Conservation (phyloP, 2,888 invertebrate genomes). For the Hydroisotoma schaefferi region DNA sequence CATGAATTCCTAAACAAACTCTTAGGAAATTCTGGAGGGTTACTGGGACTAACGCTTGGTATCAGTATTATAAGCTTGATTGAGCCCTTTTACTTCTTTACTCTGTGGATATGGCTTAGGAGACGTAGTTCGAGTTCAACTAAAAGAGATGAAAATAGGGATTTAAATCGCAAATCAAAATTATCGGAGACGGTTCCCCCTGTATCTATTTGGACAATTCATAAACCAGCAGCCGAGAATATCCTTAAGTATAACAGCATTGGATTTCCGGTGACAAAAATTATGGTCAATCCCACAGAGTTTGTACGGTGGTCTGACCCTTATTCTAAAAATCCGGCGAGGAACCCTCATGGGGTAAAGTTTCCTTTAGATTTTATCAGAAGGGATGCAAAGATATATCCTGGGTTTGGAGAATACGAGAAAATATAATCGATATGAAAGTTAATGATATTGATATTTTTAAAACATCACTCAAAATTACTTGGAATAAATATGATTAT, state of each 20-base stretch:
- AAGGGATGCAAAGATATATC: background rate
- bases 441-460: too few relatives aligned
- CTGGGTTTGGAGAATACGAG: background rate
- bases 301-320: background rate
- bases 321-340: background rate
- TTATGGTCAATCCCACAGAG: background rate
- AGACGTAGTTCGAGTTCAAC: too few relatives aligned
- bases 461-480: too few relatives aligned
- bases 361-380: background rate
- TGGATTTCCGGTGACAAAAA: background rate
- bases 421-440: background rate
- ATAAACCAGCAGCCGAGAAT: too few relatives aligned
- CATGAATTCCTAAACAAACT: too few relatives aligned
- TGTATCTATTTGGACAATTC: too few relatives aligned
- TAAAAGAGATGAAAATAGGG: background rate
- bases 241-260: too few relatives aligned
- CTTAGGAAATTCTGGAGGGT: too few relatives aligned
- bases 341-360: background rate
- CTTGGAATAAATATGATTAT: too few relatives aligned
- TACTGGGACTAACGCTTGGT: slow-evolving; percentile 10
- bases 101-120: background rate
- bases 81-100: slow-evolving; percentile 6
- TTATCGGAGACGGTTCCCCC: too few relatives aligned
- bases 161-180: too few relatives aligned
- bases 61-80: slow-evolving; percentile 2